Evolutionary conservation across 2,113 vertebrate species (phyloP).

Genomic region (Eclectus roratus): DNA sequence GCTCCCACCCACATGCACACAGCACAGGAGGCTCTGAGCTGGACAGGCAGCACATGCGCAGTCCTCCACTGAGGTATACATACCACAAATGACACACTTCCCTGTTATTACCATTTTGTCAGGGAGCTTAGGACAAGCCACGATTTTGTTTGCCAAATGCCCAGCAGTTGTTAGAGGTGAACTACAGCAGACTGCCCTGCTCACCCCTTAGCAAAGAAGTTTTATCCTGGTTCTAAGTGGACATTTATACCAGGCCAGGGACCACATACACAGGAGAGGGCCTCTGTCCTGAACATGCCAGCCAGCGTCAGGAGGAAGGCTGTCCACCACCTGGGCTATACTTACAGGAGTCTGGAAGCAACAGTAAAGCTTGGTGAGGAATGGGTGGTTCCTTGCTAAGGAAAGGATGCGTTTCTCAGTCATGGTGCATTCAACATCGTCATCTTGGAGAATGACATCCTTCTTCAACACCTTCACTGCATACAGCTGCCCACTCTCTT

Average conservation of each 20-base stretch:
- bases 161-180: neutral
- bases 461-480: constrained; percentile 97
- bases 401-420: constrained; percentile 94
- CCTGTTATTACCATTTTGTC: neutral
- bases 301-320: neutral
- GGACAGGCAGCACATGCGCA: neutral
- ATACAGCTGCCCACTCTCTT: constrained; percentile 83
- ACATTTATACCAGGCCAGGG: neutral
- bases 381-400: constrained; percentile 89
- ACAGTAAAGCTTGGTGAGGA: constrained; percentile 96
- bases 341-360: constrained; percentile 95
- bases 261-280: neutral
- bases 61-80: neutral
- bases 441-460: constrained; percentile 96
- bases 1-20: neutral
- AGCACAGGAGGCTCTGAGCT: neutral
- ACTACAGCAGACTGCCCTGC: neutral
- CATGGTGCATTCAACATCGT: constrained; percentile 97
- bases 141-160: neutral
- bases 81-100: neutral
- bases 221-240: neutral
- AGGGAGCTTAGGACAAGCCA: neutral
- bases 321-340: neutral
- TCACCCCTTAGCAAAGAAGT: neutral
- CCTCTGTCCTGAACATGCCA: neutral